Evolutionary conservation across 2,113 vertebrate genomes (phyloP), one percentile per base, ranked within the genome.

Genomic region (Hippocampus comes): DNA sequence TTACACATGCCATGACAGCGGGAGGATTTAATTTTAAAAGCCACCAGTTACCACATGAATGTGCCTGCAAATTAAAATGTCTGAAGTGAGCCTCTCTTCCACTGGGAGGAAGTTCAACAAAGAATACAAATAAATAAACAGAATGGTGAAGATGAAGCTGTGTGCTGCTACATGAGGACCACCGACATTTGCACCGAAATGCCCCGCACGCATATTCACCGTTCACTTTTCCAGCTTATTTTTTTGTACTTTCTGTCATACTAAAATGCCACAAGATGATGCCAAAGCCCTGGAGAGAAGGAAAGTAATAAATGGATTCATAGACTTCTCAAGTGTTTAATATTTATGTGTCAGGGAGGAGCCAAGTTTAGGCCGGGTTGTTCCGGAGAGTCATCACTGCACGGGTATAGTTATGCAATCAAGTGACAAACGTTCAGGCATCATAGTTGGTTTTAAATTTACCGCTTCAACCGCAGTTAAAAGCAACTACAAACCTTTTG

Each of bases 1-100:
- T 88, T 88, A 90, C 89, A 90, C 27, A 86, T 88, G 89, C 76
- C 59, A 67, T 51, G 75, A 78, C 71, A 73, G 63, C 5, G 23
- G 56, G n/a, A 43, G 67, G 18, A 60, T 59, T 30, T 27, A 3
- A 59, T 57, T 11, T 23, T 1, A 21, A 43, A 23, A 66, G 1
- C 23, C 43, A 43, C 12, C 21, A 6, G 41, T 46, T 15, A 65
- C 63, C 0, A 64, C 41, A 46, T 65, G 63, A 48, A 46, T 25
- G 63, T 66, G 42, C 63, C n/a, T 9, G n/a, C 12, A 48, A 66
- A 66, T 46, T 1, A 43, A 65, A 9, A 8, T 15, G 7, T 11
- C 38, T 5, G 27, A 38, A 63, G 60, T 60, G 59, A 27, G 15
- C 25, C 15, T 60, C 59, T 34, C 57, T 27, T 27, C 15, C 25